Conservation (phyloP, 2,888 invertebrate genomes). For the Drosophila bunnanda region DNA sequence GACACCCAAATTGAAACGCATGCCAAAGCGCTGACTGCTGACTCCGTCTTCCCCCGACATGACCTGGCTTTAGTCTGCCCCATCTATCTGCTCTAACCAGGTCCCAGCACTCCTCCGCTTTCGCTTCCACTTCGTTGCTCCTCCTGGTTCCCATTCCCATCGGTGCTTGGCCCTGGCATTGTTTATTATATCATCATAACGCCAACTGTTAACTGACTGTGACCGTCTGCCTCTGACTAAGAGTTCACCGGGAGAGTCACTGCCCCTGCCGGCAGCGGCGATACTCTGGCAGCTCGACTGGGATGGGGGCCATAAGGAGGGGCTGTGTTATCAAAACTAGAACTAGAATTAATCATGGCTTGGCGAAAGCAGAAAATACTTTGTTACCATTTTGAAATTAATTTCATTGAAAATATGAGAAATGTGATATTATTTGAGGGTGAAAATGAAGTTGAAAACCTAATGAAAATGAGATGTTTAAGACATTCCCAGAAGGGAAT, state of each 20-base stretch:
- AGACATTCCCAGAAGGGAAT: neutral
- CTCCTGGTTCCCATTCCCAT: conserved; percentile 25
- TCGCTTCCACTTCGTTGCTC: conserved; percentile 4
- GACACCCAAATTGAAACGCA: conserved; percentile 47
- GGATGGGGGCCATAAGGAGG: conserved; percentile 13
- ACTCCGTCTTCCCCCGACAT: conserved; percentile 21
- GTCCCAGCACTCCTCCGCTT: conserved; percentile 17
- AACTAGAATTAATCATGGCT: conserved; percentile 32
- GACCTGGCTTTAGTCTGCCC: conserved; percentile 35
- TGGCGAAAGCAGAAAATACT: neutral
- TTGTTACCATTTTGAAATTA: neutral
- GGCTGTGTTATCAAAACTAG: conserved; percentile 33
- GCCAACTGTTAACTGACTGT: conserved; percentile 75
- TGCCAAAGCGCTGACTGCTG: conserved; percentile 39
- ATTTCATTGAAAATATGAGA: neutral
- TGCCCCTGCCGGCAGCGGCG: conserved; percentile 45
- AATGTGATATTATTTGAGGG: neutral
- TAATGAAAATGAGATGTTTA: neutral
- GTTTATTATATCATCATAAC: conserved; percentile 70
- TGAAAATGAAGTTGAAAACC: neutral
- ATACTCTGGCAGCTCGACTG: conserved; percentile 16
- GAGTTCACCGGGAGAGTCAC: conserved; percentile 55
- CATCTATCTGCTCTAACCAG: conserved; percentile 27
- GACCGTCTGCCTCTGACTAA: conserved; percentile 57
- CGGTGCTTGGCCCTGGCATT: conserved; percentile 45